These are phyloP conservation scores for Paradisaea rubra DNA, from an alignment of 2,113 vertebrate genomes.

Conservation along the genomic window DNA sequence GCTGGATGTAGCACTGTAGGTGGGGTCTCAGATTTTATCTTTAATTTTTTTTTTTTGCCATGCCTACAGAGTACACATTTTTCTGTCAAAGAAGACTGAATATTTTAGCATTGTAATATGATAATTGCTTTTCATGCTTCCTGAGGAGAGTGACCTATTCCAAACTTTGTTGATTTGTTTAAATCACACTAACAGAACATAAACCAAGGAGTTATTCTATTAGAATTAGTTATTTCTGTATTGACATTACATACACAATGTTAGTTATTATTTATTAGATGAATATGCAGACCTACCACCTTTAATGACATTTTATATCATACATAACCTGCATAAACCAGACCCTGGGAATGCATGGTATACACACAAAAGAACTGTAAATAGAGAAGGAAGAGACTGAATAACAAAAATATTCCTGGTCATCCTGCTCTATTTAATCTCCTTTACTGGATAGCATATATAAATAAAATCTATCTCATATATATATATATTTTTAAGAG, in stretches of 20 bases:
- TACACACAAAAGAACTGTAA: not conserved
- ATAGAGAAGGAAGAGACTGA: not conserved
- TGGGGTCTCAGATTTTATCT: not conserved
- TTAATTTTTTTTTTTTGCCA: conserved; percentile 43
- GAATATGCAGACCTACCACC: not conserved
- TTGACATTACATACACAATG: conserved; percentile 27
- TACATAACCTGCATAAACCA: not conserved
- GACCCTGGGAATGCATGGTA: not conserved
- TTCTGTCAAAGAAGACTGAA: conserved; percentile 60
- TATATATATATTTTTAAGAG: not conserved
- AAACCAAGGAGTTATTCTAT: conserved; percentile 46
- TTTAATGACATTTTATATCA: not conserved
- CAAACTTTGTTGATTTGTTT: conserved; percentile 53
- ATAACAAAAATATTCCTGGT: not conserved
- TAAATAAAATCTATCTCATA: not conserved
- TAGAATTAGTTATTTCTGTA: conserved; percentile 43
- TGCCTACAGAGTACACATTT: conserved; percentile 68
- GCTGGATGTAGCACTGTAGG: not conserved
- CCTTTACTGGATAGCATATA: not conserved
- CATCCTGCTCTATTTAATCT: not conserved
- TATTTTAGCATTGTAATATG: conserved; percentile 64
- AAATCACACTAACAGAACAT: conserved; percentile 60
- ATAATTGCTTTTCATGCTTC: conserved; percentile 66
- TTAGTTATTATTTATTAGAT: conserved; percentile 19
- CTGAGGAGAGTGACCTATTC: conserved; percentile 57